Evolutionary conservation across 2,797 vertebrate genomes (phyloP), one percentile per base, ranked within the genome.

Genomic region (Myotis myotis): DNA sequence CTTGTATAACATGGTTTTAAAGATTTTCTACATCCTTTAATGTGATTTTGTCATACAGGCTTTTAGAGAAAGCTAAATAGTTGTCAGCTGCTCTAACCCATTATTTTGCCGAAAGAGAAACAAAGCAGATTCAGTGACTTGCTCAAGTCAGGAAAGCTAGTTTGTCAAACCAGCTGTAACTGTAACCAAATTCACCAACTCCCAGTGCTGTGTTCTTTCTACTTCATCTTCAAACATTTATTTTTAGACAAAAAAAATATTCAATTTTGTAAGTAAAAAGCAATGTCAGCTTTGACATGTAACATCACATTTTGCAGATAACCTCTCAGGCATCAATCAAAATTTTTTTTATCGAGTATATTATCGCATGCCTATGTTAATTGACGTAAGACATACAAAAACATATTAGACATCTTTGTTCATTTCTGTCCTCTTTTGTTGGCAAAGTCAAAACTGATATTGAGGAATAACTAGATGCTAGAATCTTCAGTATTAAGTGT

Each of bases 31-130:
- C 75, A 72, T 60, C 36, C 49, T 83, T 87, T 80, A 64, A 15
- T 74, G 33, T 87, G 51, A 87, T 68, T 86, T 92, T 89, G 53
- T 84, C 53, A 53, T 20, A 12, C 25, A 44, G 55, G 36, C 20
- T 93, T 96, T 88, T 79, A 87, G 60, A 60, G 57, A 30, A 60
- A 91, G 41, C 19, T 68, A 55, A 66, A 19, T 81, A 53, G 51
- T 5, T 91, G 57, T 83, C 47, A 89, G 25, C 38, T 79, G 25
- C 28, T 79, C 9, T 86, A 83, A 80, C 25, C 19, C 51, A 51
- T 79, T 47, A 83, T 89, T 62, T 87, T 70, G n/a, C 47, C 53
- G 17, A 90, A 68, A 84, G 13, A 28, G 47, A 72, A 81, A 53
- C 75, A 71, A 86, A 91, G 23, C 55, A 41, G 47, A 68, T 79